A percentile compares a stretch with the other conserved stretches of the same genome.
phyloP scores from a whole-genome alignment of 92 coral and sea anemone genomes.

The Epizoanthus scotinus region DNA sequence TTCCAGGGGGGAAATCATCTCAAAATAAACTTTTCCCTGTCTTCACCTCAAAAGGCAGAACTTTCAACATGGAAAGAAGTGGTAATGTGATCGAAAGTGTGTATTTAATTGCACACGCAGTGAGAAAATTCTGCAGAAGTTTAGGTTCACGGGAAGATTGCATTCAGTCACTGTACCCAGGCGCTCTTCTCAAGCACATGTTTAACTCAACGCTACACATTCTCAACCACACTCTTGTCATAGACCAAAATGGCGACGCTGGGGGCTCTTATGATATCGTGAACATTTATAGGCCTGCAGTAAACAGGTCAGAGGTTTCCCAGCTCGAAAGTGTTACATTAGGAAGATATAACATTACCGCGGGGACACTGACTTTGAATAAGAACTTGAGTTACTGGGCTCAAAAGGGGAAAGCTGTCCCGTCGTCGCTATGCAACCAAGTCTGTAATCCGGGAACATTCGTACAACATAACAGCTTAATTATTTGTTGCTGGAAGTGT shows the following conservation, averaged over 20 bases:
- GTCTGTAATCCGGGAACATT: constrained; percentile 67
- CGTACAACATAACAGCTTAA: constrained; percentile 44
- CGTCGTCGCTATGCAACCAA: constrained; percentile 54
- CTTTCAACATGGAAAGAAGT: constrained; percentile 13
- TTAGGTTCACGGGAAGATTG: constrained; percentile 3
- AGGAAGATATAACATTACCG: not conserved
- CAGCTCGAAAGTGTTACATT: not conserved
- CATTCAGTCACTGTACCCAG: constrained; percentile 42
- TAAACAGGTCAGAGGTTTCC: not conserved
- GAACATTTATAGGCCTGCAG: constrained; percentile 31
- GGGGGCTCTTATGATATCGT: constrained; percentile 60
- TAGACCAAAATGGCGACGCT: constrained; percentile 67
- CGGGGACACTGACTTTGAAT: constrained; percentile 6
- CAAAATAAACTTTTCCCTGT: not conserved
- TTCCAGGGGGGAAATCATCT: not conserved
- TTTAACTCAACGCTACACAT: constrained; percentile 52
- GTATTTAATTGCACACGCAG: constrained; percentile 44
- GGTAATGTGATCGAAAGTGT: constrained; percentile 48
- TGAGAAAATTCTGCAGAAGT: constrained; percentile 33
- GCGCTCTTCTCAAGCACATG: constrained; percentile 46
- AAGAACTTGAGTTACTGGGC: constrained; percentile 41
- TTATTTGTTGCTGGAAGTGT: constrained; percentile 82
- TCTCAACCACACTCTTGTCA: constrained; percentile 43
- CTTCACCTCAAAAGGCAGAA: not conserved
- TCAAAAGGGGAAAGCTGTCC: not conserved